Base-by-base conservation (phyloP, 2,113 vertebrate species). In the Microtus oregoni region DNA sequence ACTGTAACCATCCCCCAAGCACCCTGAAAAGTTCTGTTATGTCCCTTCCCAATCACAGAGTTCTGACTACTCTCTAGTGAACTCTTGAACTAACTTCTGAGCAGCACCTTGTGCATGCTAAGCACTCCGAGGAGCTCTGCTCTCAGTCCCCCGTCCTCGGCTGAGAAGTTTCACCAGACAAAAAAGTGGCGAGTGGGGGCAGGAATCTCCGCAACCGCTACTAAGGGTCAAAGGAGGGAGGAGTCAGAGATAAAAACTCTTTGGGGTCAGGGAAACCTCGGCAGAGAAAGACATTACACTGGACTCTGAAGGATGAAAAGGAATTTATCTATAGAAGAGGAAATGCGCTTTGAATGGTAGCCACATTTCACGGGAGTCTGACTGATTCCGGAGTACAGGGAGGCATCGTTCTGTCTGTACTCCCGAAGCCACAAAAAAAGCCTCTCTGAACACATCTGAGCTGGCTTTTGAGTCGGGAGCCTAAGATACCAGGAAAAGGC, bases 391-490 rank as follows among this genome's bases (percentile, higher is more conserved):
- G 52, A 72, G 35, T 47, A 15, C 63, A 55, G 77, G 55, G 22
- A 89, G 58, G 20, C 32, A 55, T 20, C 52, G 17, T 52, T n/a
- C 41, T 17, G 28, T n/a, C 41, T 17, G 28, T 92, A n/a, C 35
- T 44, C 38, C 70, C 50, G 47, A 90, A 65, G 41, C 41, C 73
- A 55, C 86, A 12, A 50, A 50, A 50, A 50, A 47, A 81, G 12
- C 9, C 79, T 86, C 35, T 96, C 58, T 87, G 70, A 90, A 94
- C n/a, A 85, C 76, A 76, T 77, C 28, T 67, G 52, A 85, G 52
- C 68, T 94, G 72, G 67, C 19, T 32, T 94, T 96, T 76, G 65
- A 90, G 44, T 67, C 79, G 96, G 50, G 85, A 65, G 67, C 81
- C 89, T 79, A 95, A 89, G 70, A 94, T 38, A 55, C 44, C 50